Evolutionary conservation across 2,888 invertebrate genomes (phyloP).

Genomic region (Xanthia icteritia): DNA sequence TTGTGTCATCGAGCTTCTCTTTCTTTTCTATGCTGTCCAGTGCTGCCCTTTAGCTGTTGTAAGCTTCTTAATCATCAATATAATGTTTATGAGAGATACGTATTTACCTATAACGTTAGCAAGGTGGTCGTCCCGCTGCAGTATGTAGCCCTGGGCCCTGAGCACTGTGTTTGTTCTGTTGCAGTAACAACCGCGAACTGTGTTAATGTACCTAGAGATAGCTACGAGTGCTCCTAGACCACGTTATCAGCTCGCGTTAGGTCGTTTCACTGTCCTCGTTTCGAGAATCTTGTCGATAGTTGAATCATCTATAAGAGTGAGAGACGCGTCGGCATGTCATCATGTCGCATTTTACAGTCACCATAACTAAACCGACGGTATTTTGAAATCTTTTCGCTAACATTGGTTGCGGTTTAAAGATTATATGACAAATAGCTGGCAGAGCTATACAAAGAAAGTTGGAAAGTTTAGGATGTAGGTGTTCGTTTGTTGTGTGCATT

Average conservation of each 20-base stretch:
- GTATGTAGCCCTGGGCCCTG: constrained; percentile 60
- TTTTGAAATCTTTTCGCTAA: constrained; percentile 57
- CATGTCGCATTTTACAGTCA: constrained; percentile 33
- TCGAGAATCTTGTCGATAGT: constrained; percentile 70
- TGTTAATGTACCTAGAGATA: constrained; percentile 77
- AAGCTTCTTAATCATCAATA: not conserved
- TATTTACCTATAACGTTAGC: constrained; percentile 71
- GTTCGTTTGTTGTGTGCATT: constrained; percentile 60
- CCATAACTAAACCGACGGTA: constrained; percentile 45
- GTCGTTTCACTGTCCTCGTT: constrained; percentile 85
- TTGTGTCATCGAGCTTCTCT: too few relatives aligned
- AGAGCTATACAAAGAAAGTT: constrained; percentile 63
- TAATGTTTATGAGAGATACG: constrained; percentile 64
- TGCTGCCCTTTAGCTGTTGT: too few relatives aligned
- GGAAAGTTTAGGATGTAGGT: constrained; percentile 66
- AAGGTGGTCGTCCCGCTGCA: constrained; percentile 66
- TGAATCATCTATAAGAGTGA: constrained; percentile 68
- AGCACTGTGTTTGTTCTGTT: constrained; percentile 69
- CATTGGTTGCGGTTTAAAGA: constrained; percentile 54
- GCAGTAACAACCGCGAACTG: constrained; percentile 73
- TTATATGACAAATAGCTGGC: constrained; percentile 39
- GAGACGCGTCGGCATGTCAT: constrained; percentile 40
- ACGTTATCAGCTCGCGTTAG: constrained; percentile 84
- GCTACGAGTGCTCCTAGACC: constrained; percentile 79
- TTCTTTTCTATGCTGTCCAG: too few relatives aligned